phyloP scores from a whole-genome alignment of 2,113 vertebrate species.

The Anolis sagrei region DNA sequence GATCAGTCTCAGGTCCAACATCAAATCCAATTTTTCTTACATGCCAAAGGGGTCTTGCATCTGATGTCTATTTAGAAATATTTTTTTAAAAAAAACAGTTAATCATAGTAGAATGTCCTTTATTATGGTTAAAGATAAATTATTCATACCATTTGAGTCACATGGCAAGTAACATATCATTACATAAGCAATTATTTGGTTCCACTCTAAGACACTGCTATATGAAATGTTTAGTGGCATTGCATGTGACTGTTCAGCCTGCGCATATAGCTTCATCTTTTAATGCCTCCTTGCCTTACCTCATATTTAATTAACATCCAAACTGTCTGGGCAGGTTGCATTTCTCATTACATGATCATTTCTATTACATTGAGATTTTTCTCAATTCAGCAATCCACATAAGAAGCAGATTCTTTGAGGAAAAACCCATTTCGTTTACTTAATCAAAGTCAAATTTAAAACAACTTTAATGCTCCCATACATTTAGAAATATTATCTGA shows the following conservation, averaged over 20 bases:
- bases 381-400: not conserved
- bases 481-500: not conserved
- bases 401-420: not conserved
- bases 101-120: no score
- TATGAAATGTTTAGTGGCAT: not conserved
- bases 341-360: not conserved
- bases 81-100: not conserved
- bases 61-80: not conserved
- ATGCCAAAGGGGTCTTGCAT: no score
- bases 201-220: not conserved
- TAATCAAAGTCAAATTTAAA: not conserved
- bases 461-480: not conserved
- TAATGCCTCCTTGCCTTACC: not conserved
- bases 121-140: not conserved
- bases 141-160: not conserved
- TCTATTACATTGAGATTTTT: not conserved
- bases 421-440: not conserved
- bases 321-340: not conserved
- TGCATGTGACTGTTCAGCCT: not conserved
- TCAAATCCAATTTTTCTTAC: not conserved
- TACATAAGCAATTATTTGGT: not conserved
- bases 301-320: not conserved
- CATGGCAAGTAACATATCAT: not conserved
- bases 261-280: not conserved
- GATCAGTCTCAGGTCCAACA: no score